Evolutionary conservation across 2,113 vertebrate species (phyloP).

Genomic region (Suricata suricatta): DNA sequence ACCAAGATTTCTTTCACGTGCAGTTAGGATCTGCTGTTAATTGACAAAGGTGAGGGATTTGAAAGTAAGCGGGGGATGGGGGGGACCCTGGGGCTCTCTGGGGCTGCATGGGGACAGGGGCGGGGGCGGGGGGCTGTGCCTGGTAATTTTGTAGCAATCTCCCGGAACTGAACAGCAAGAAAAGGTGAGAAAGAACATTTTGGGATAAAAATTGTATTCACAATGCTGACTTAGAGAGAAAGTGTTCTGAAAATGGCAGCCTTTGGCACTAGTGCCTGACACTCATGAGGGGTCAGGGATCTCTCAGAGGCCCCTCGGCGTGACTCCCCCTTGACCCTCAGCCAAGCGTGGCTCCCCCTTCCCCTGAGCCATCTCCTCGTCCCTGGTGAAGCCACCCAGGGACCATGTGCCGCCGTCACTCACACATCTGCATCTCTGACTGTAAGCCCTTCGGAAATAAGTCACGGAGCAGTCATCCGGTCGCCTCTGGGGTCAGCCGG

Average conservation of each 20-base stretch:
- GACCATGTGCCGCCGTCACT: background rate
- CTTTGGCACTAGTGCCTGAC: background rate
- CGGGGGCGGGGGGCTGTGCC: background rate
- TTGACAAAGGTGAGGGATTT: background rate
- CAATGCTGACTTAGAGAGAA: background rate
- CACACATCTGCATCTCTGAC: rapidly evolving
- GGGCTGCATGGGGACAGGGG: background rate
- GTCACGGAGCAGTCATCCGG: background rate
- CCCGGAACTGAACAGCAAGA: background rate
- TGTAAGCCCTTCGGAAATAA: background rate
- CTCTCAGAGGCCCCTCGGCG: background rate
- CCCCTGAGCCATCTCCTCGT: background rate
- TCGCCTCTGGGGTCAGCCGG: background rate
- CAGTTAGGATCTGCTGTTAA: background rate
- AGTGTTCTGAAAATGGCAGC: background rate
- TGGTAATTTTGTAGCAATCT: background rate
- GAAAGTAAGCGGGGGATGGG: background rate
- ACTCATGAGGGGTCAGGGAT: too few species aligned
- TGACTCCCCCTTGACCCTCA: background rate
- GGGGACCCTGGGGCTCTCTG: background rate
- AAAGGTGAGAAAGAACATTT: background rate
- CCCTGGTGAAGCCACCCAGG: too few species aligned
- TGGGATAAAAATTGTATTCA: background rate
- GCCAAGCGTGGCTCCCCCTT: background rate
- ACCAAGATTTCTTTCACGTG: slow-evolving; percentile 34